Base-by-base conservation (phyloP, 1,140 invertebrate genomes). In the Drosophila lacertosa region DNA sequence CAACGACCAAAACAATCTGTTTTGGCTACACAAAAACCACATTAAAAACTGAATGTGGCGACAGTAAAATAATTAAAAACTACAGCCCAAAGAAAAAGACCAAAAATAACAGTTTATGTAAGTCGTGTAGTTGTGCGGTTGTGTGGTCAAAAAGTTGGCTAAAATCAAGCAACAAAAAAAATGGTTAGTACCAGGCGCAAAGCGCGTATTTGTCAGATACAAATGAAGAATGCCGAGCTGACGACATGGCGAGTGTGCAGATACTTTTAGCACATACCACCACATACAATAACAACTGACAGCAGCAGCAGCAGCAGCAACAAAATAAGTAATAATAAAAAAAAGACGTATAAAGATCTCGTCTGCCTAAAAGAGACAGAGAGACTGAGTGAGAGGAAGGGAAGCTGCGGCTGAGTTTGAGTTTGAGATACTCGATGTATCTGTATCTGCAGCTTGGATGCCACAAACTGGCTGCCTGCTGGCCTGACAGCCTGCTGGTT, bases 361-460 rank as follows among this genome's bases (percentile, higher is more conserved):
- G 44, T 67, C 54, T 50, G 54, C 63, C 24, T 10, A 42, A 15
- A 4, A 32, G 47, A 37, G 18, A 66, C 22, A 47, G 44, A 24
- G 20, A 11, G 18, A n/a, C n/a, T n/a, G n/a, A n/a, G n/a, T n/a
- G n/a, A n/a, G n/a, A n/a, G n/a, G n/a, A n/a, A n/a, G n/a, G n/a
- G n/a, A 62, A 53, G 47, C 47, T 37, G 47, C 20, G n/a, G 9
- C 37, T 32, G 26, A 3, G 9, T 4, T 3, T 45, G 42, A 40
- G 59, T 11, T 1, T 45, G 29, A 45, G 48, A 54, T 44, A 26
- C 26, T 15, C 15, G 48, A 57, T 11, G 57, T 62, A 45, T 50
- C 13, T 60, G 64, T 53, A 42, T 67, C 24, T 67, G 55, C 64
- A 59, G 62, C 62, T 57, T 65, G 51, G 50, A 44, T 44, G 59